Evolutionary conservation across 2,113 vertebrate genomes (phyloP).

Genomic region (Elachura formosa): DNA sequence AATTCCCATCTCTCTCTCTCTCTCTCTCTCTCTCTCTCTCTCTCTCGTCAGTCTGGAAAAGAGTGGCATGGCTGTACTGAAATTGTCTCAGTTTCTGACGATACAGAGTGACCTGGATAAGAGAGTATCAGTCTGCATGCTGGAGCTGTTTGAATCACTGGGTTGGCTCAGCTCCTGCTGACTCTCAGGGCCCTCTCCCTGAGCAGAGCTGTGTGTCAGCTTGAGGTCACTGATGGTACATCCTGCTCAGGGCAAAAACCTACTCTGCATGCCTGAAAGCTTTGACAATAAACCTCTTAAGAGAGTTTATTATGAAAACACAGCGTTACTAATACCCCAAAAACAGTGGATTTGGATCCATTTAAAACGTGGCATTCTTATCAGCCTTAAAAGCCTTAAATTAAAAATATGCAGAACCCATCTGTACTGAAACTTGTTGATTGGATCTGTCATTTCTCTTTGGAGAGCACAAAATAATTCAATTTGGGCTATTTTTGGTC

Average conservation of each 20-base stretch:
- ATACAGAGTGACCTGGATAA: neutral
- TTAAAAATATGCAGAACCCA: conserved; percentile 39
- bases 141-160: neutral
- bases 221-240: conserved; percentile 7
- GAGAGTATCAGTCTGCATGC: neutral
- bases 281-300: conserved; percentile 40
- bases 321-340: neutral
- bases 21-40: too few species aligned
- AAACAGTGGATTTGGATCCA: conserved; percentile 36
- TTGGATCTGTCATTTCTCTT: neutral
- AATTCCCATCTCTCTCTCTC: too few species aligned
- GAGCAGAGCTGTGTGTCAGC: neutral
- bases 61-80: neutral
- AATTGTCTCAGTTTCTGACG: neutral
- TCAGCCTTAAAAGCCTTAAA: conserved; percentile 12
- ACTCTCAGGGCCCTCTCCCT: neutral
- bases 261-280: conserved; percentile 15
- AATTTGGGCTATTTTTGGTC: neutral
- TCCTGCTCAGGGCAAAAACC: conserved; percentile 27
- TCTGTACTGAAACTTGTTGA: conserved; percentile 40
- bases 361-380: neutral
- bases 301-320: conserved; percentile 37
- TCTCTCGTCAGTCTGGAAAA: too few species aligned
- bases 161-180: neutral
- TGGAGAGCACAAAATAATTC: neutral